phyloP scores from a whole-genome alignment of 1,140 invertebrate species.

The Drosophila asahinai region DNA sequence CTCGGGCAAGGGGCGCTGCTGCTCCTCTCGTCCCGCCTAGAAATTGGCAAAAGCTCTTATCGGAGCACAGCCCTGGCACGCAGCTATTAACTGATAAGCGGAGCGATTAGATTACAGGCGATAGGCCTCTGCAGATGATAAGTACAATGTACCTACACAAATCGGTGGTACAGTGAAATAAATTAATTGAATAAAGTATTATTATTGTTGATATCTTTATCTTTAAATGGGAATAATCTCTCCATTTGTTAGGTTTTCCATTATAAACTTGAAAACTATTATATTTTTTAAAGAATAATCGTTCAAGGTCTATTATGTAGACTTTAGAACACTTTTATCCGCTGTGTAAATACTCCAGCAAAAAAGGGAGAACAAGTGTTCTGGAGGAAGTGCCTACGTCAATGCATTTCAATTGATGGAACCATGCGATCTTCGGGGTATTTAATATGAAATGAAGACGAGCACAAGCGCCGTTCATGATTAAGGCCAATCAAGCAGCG shows the following conservation, averaged over 20 bases:
- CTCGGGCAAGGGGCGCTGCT: not conserved
- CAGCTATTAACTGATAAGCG: constrained; percentile 48
- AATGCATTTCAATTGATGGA: constrained; percentile 55
- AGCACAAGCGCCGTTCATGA: constrained; percentile 12
- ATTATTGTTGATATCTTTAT: no score
- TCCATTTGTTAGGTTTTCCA: no score
- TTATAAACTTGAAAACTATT: not conserved
- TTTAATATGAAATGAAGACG: constrained; percentile 30
- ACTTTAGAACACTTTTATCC: not conserved
- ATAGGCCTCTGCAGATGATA: constrained; percentile 30
- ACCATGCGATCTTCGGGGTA: constrained; percentile 25
- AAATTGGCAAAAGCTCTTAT: constrained; percentile 32
- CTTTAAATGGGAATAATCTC: no score
- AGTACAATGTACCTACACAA: not conserved
- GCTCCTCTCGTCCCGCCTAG: not conserved
- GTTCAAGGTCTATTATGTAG: no score
- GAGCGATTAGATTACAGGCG: constrained; percentile 34
- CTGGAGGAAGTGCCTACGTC: constrained; percentile 24
- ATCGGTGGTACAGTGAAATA: not conserved
- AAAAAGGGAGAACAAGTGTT: constrained; percentile 30
- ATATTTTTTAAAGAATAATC: not conserved
- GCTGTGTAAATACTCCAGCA: constrained; percentile 17
- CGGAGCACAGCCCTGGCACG: constrained; percentile 38
- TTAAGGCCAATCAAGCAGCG: constrained; percentile 23
- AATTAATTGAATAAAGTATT: not conserved